Evolutionary conservation across 2,888 invertebrate species (phyloP), one percentile per base, ranked within the genome.

Genomic region (Eupithecia exiguata): DNA sequence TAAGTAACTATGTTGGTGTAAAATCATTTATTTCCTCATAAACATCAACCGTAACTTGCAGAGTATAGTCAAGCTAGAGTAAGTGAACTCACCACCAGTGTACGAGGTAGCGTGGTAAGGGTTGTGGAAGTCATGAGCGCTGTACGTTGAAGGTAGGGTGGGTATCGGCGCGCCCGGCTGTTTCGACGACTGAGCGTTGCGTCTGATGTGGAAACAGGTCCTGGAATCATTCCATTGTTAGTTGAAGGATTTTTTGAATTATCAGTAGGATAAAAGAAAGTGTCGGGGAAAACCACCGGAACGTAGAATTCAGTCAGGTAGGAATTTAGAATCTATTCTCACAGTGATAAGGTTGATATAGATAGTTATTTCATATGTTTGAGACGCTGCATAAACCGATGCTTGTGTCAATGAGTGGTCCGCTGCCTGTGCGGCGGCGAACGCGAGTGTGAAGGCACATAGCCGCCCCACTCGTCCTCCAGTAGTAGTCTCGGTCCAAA

Each of bases 401-500:
- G 98, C 89, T 99, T 99, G 92, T 99, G 99, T 46, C 98, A 95
- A 88, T 99, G 98, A 77, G 94, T 94, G 79, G 98, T 98, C 78
- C 98, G 96, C 91, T 97, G 96, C 76, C 96, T 95, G 66, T 94
- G 92, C 81, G 94, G 93, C 72, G 96, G 96, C 79, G 96, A 96
- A 86, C 96, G 96, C 40, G 96, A 95, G 88, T 96, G 96, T 86
- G 96, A 91, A 80, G 93, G 87, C 82, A 89, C 90, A 73, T 90
- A 89, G 74, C 95, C 95, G 18, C 95, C 95, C 94, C 94, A 96
- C 71, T 99, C 99, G 95, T 99, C 99, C 88, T 99, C 99, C 0
- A 99, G 99, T 79, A 99, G 95, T 77, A 0, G 99, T 99, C 94
- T 99, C 99, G 71, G 98, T 98, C 99, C 99, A 99, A 83, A 99